These are phyloP conservation scores for Caenorhabditis tropicalis DNA, from an alignment of 1,140 invertebrate species.

Conservation along the genomic window DNA sequence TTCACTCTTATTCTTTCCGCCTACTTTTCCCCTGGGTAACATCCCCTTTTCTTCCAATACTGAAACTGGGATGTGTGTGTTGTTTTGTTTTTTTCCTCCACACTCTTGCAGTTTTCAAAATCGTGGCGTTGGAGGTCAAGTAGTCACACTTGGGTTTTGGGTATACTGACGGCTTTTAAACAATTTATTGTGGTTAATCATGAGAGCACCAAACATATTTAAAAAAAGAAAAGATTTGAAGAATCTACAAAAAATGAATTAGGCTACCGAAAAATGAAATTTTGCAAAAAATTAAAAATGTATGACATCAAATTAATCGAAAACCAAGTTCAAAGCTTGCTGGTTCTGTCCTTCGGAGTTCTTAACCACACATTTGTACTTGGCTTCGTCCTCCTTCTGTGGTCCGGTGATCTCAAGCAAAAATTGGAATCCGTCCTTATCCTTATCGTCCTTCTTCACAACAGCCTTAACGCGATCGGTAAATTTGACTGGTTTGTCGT, in stretches of 20 bases:
- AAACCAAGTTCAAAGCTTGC: constrained; percentile 67
- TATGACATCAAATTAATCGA: constrained; percentile 58
- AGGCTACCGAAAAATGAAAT: not conserved
- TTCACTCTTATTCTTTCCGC: not conserved
- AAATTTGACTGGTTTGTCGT: constrained; percentile 69
- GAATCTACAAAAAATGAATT: not conserved
- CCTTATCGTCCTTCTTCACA: constrained; percentile 69
- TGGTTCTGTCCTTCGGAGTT: constrained; percentile 68
- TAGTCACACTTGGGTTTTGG: not conserved
- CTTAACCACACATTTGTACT: constrained; percentile 70
- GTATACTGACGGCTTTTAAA: not conserved
- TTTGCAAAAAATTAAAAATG: not conserved
- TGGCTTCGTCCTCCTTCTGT: constrained; percentile 70
- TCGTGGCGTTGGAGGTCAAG: not conserved
- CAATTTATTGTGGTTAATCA: too few species aligned
- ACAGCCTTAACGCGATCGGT: constrained; percentile 66
- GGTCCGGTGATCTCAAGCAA: constrained; percentile 69
- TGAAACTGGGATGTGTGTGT: constrained; percentile 19
- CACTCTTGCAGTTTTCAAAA: not conserved
- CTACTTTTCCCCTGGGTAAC: constrained; percentile 35
- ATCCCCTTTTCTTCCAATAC: not conserved
- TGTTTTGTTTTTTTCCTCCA: constrained; percentile 15
- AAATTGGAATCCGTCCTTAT: constrained; percentile 68
- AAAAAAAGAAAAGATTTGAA: not conserved
- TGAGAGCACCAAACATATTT: not conserved